Evolutionary conservation across 2,888 invertebrate genomes (phyloP).

Genomic region (Endomychus coccineus): DNA sequence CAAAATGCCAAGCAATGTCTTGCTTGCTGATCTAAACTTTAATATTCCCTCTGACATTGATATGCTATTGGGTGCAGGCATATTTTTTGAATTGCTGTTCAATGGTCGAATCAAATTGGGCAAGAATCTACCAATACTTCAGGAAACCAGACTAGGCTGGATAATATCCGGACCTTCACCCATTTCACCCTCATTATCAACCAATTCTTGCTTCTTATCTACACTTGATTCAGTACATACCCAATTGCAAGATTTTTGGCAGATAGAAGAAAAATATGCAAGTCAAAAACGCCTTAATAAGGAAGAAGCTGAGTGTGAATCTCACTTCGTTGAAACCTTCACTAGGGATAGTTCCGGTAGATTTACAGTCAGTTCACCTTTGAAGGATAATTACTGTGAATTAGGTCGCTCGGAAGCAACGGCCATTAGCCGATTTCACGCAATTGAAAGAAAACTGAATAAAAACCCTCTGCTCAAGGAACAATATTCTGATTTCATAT

Average conservation of each 20-base stretch:
- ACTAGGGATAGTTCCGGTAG: background rate
- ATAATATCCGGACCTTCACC: constrained; percentile 5
- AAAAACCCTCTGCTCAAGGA: background rate
- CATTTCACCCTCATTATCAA: background rate
- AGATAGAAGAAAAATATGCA: too few species aligned
- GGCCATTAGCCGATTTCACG: too few species aligned
- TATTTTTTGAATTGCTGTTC: constrained; percentile 19
- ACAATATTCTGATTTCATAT: background rate
- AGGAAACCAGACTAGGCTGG: constrained; percentile 7
- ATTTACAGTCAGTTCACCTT: constrained; percentile 2
- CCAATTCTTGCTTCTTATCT: background rate
- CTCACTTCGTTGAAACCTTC: too few species aligned
- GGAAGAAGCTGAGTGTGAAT: too few species aligned
- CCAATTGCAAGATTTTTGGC: too few species aligned
- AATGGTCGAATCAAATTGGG: constrained; percentile 19
- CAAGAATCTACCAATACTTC: background rate
- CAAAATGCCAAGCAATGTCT: constrained; percentile 4
- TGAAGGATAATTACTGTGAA: background rate
- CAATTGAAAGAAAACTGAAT: background rate
- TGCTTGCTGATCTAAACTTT: constrained; percentile 19
- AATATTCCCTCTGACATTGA: constrained; percentile 18
- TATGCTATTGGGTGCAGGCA: constrained; percentile 20
- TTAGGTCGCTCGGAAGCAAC: background rate
- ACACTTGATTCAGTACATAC: too few species aligned
- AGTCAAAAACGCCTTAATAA: too few species aligned